Evolutionary conservation across 2,888 invertebrate genomes (phyloP).

Genomic region (Erebia epiphron): DNA sequence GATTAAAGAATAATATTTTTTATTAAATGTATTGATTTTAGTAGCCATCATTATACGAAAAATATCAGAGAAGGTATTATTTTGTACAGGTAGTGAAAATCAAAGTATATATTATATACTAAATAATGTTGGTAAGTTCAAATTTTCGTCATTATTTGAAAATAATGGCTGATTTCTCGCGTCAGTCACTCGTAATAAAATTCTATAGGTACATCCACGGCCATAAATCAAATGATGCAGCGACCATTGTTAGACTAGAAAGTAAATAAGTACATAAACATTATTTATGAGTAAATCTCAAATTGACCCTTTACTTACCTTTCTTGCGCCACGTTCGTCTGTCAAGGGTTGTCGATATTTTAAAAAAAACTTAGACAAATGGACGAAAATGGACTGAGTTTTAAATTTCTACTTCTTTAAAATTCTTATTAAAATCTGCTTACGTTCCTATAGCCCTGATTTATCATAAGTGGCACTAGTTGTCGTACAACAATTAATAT

Average conservation of each 20-base stretch:
- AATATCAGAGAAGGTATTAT: too few species aligned
- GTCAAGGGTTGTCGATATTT: conserved; percentile 15
- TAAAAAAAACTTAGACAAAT: neutral
- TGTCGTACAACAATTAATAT: too few species aligned
- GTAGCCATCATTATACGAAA: too few species aligned
- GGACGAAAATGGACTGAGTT: neutral
- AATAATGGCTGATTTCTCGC: conserved; percentile 19
- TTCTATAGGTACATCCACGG: conserved; percentile 9
- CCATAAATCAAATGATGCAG: conserved; percentile 34
- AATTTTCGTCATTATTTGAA: neutral
- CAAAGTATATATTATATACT: neutral
- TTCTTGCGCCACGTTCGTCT: conserved; percentile 40
- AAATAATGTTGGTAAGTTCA: neutral
- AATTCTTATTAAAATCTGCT: too few species aligned
- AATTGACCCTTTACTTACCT: conserved; percentile 48
- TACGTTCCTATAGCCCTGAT: too few species aligned
- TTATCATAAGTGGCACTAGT: too few species aligned
- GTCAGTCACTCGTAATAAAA: conserved; percentile 18
- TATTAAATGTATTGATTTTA: too few species aligned
- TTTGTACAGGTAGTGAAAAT: neutral
- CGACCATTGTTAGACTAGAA: conserved; percentile 44
- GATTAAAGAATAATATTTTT: too few species aligned
- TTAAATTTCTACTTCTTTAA: too few species aligned
- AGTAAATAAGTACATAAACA: conserved; percentile 43
- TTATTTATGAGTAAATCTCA: conserved; percentile 45